Conservation (phyloP, 2,113 vertebrate genomes). For the Podilymbus podiceps region DNA sequence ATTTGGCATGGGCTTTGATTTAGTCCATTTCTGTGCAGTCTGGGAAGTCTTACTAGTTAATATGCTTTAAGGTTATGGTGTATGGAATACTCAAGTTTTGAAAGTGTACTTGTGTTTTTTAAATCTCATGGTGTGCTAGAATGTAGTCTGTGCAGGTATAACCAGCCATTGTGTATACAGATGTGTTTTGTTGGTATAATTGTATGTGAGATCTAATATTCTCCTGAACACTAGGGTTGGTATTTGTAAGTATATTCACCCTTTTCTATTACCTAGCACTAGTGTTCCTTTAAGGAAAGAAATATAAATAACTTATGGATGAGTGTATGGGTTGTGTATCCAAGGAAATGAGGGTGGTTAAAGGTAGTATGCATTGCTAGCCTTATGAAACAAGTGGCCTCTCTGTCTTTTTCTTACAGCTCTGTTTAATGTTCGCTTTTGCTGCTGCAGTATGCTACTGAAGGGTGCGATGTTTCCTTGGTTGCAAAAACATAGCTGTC, state of each 20-base stretch:
- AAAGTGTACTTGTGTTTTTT: background rate
- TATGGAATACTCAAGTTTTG: background rate
- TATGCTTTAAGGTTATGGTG: background rate
- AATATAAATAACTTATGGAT: background rate
- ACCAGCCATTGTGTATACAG: background rate
- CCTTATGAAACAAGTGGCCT: background rate
- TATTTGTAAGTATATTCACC: background rate
- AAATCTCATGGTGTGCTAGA: background rate
- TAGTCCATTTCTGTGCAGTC: background rate
- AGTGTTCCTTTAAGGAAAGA: background rate
- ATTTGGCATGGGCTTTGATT: background rate
- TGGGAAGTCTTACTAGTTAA: background rate
- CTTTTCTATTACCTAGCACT: background rate
- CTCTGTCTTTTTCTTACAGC: background rate
- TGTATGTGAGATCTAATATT: background rate
- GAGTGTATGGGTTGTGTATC: background rate
- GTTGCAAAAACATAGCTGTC: background rate
- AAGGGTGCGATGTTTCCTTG: background rate
- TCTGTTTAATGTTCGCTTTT: constrained; percentile 4
- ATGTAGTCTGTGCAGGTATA: background rate
- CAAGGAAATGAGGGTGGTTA: background rate
- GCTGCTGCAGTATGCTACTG: background rate
- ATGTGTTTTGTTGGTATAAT: background rate
- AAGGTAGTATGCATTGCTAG: background rate
- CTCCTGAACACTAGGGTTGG: background rate